phyloP scores from a whole-genome alignment of 30 jellyfish, hydroid and myxozoan genomes.

The Kudoa iwatai region DNA sequence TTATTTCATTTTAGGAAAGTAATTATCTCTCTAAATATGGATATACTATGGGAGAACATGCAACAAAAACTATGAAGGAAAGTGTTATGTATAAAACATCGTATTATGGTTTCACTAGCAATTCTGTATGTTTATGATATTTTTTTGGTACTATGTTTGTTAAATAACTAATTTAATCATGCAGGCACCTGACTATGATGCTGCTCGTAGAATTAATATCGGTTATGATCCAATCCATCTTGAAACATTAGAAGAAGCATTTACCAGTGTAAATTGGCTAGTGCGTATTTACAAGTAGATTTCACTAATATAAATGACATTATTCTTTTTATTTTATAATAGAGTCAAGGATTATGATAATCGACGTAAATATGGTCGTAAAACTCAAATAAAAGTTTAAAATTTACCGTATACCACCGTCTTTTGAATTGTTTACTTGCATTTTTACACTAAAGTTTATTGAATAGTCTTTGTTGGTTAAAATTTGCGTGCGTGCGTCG shows the following conservation, averaged over 20 bases:
- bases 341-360: too few relatives aligned
- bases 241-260: constrained; percentile 76
- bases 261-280: constrained; percentile 86
- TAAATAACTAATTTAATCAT: too few relatives aligned
- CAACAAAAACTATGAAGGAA: constrained; percentile 36
- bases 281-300: constrained; percentile 70
- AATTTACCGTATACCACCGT: too few relatives aligned
- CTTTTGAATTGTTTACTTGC: too few relatives aligned
- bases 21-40: constrained; percentile 91
- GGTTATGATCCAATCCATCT: constrained; percentile 50
- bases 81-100: constrained; percentile 68
- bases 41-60: constrained; percentile 61
- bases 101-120: constrained; percentile 60
- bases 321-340: too few relatives aligned
- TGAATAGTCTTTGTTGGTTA: too few relatives aligned
- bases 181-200: constrained; percentile 35
- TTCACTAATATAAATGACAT: too few relatives aligned
- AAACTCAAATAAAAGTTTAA: too few relatives aligned
- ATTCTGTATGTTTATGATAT: too few relatives aligned
- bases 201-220: constrained; percentile 74
- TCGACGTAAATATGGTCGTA: too few relatives aligned
- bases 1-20: constrained; percentile 13
- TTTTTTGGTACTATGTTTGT: background rate
- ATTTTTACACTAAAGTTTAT: too few relatives aligned
- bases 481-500: too few relatives aligned